Evolutionary conservation across 2,797 vertebrate species (phyloP).

Genomic region (Sciurus vulgaris): DNA sequence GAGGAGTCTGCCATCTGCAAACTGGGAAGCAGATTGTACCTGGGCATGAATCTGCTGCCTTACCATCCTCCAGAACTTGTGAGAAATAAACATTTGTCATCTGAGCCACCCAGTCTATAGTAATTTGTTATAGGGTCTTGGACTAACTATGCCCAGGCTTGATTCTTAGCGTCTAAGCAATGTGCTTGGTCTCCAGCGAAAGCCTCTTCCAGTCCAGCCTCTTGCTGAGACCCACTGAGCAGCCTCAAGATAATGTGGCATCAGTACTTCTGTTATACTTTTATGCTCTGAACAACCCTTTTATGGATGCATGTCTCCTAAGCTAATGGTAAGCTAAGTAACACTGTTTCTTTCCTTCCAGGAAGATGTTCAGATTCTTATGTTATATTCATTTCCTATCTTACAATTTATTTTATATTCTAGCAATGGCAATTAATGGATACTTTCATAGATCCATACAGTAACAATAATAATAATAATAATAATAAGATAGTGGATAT

Average conservation of each 20-base stretch:
- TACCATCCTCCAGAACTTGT: neutral
- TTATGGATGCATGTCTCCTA: neutral
- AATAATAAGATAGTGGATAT: neutral
- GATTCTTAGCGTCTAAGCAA: neutral
- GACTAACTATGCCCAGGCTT: neutral
- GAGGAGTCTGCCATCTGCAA: accelerated
- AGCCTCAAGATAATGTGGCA: neutral
- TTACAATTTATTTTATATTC: neutral
- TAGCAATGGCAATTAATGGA: neutral
- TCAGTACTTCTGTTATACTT: neutral
- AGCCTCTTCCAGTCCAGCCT: neutral
- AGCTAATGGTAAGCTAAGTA: neutral
- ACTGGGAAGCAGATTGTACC: neutral
- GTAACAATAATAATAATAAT: neutral
- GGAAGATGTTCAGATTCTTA: neutral
- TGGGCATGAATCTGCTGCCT: neutral
- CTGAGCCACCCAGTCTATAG: neutral
- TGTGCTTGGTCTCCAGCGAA: neutral
- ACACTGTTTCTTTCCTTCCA: neutral
- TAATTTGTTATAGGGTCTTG: neutral
- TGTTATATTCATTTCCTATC: neutral
- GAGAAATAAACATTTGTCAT: neutral
- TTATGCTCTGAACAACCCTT: neutral
- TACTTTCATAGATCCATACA: neutral
- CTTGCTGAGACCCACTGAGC: neutral